phyloP scores from a whole-genome alignment of 2,888 invertebrate species.

The Gisinianus flammeolus region DNA sequence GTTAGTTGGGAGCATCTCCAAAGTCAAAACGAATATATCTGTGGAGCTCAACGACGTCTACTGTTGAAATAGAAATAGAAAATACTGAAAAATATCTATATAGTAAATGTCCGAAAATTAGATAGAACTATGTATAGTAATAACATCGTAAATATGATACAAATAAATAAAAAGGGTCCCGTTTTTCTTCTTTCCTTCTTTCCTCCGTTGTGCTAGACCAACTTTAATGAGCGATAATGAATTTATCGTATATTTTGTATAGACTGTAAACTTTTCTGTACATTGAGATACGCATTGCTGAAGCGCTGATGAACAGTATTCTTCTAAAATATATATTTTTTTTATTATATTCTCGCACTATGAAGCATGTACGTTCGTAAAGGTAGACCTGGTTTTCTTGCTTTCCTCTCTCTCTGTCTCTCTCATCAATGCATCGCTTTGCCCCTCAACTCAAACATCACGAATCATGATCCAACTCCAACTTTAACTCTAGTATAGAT shows the following conservation, averaged over 20 bases:
- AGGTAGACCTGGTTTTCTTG: too few relatives aligned
- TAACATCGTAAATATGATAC: not conserved
- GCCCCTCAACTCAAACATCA: too few relatives aligned
- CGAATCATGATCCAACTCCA: too few relatives aligned
- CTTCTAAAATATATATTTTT: not conserved
- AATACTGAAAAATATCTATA: too few relatives aligned
- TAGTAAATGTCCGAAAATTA: too few relatives aligned
- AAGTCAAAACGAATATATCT: too few relatives aligned
- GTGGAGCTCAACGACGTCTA: too few relatives aligned
- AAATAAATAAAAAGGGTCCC: not conserved
- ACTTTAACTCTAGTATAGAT: too few relatives aligned
- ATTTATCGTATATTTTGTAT: not conserved
- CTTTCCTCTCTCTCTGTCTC: too few relatives aligned
- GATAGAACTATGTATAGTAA: too few relatives aligned
- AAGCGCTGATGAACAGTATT: slow-evolving; percentile 1
- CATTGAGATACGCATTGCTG: not conserved
- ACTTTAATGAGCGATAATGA: not conserved
- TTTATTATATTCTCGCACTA: slow-evolving; percentile 14
- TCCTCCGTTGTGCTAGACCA: not conserved
- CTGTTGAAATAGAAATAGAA: too few relatives aligned
- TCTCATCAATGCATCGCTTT: not conserved
- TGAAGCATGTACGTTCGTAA: slow-evolving; percentile 3
- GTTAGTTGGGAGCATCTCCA: too few relatives aligned
- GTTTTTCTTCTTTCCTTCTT: not conserved
- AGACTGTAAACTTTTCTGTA: not conserved